Conservation (phyloP, 2,888 invertebrate genomes). For the Quadriops clusia region DNA sequence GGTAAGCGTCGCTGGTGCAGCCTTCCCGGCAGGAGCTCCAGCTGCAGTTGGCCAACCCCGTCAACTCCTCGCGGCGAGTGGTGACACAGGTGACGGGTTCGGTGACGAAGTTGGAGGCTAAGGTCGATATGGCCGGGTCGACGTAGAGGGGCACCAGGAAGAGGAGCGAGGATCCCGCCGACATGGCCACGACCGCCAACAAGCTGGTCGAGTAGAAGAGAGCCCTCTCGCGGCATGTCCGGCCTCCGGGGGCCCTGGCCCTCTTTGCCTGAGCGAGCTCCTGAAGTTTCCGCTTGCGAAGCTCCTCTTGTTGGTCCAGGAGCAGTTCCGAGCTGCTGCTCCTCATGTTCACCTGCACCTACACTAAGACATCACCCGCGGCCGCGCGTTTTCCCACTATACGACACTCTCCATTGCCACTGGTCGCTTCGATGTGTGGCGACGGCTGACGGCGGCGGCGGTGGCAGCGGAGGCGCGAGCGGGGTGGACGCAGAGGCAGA, state of each 20-base stretch:
- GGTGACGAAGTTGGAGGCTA: slow-evolving; percentile 64
- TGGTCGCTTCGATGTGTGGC: too few species aligned
- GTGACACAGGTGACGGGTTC: slow-evolving; percentile 63
- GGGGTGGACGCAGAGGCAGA: too few species aligned
- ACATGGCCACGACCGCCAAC: slow-evolving; percentile 57
- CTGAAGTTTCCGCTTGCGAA: slow-evolving; percentile 49
- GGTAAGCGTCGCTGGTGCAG: slow-evolving; percentile 65
- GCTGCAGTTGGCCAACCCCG: slow-evolving; percentile 65
- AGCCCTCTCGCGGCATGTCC: slow-evolving; percentile 53
- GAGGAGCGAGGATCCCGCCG: slow-evolving; percentile 58
- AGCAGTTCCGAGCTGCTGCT: slow-evolving; percentile 68
- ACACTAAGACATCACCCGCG: slow-evolving; percentile 30
- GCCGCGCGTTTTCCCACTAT: slow-evolving; percentile 1
- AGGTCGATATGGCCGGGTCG: slow-evolving; percentile 52
- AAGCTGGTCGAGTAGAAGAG: slow-evolving; percentile 61
- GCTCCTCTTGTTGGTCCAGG: slow-evolving; percentile 62
- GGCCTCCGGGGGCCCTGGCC: slow-evolving; percentile 36
- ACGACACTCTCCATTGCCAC: too few species aligned
- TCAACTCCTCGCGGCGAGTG: slow-evolving; percentile 54
- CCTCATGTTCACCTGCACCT: slow-evolving; percentile 42
- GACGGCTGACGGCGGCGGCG: too few species aligned
- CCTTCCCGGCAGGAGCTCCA: slow-evolving; percentile 74
- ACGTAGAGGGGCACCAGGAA: slow-evolving; percentile 65
- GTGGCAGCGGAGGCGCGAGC: too few species aligned
- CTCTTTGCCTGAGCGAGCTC: slow-evolving; percentile 41